Base-by-base conservation (phyloP, 1,140 invertebrate genomes). In the Nymphalis io region DNA sequence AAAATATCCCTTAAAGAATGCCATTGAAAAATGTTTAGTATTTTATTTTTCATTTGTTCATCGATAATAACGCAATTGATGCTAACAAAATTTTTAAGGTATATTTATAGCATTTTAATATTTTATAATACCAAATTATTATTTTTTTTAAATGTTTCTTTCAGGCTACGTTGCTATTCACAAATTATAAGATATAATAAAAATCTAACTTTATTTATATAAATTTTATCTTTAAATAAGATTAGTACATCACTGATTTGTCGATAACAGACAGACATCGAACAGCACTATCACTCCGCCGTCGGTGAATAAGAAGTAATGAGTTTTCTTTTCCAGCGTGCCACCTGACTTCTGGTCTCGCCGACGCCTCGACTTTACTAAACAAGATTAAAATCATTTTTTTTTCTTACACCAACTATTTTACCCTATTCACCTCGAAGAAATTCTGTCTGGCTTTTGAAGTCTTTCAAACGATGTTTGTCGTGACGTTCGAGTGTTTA, bases 271-370 rank as follows among this genome's bases (percentile, higher is more conserved):
- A n/a, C 60, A 60, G 44, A 57, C 69, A 59, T 66, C 70, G 62
- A 76, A 76, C 76, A 74, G 67, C 82, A 78, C 79, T 85, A 82
- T 69, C 38, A 53, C 68, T 73, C 53, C 72, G 67, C 72, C 66
- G 77, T 73, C 73, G 75, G 76, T 85, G 85, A 87, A 88, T 89
- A 87, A 87, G 83, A 81, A 88, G 83, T 87, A 88, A 89, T 87
- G 87, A 89, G 87, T 89, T 89, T 89, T 89, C 87, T 89, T 88
- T 87, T 80, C 71, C 81, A 85, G 68, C 78, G 74, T 74, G 78
- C 82, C 81, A 87, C 85, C 87, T 89, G 83, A 83, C 80, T 88
- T 83, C 78, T 85, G 76, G 77, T 81, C 78, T 78, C 74, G 76
- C 73, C 78, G 81, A 80, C 85, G 82, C 78, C 78, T 79, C 66